Evolutionary conservation across 2,797 vertebrate species (phyloP), one percentile per base, ranked within the genome.

Genomic region (Sciaenops ocellatus): DNA sequence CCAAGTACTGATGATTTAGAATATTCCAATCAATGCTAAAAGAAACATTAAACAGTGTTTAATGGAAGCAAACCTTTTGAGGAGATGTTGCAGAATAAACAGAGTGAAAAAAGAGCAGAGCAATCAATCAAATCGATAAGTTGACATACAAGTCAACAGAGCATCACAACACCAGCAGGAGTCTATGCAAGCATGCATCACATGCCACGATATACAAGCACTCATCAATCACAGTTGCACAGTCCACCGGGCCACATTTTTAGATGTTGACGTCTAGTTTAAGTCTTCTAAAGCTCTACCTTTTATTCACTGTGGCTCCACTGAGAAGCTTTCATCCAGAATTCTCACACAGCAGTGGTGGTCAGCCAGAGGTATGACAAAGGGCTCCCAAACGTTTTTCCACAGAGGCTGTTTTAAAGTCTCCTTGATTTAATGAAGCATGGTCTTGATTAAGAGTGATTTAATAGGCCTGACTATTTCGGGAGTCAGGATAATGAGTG

Each of bases 391-490:
- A 59, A 87, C 22, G 67, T 51, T 84, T 79, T 57, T 69, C 65
- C 73, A 64, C 69, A 50, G 65, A 81, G 82, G 68, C 73, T 11
- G 22, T 75, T 87, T 88, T 78, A 81, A 92, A 88, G 77, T 82
- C 82, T 86, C 73, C 82, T 82, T 86, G 81, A 88, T 93, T 92
- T 90, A 92, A 90, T 91, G 85, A 91, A 85, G 56, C 71, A 28
- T 66, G 86, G 85, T 90, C 86, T 89, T 91, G 90, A 94, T 94
- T 93, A 92, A 90, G 88, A 90, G 71, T 71, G 38, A 83, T 89
- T 91, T 93, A 91, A 93, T 90, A 89, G 91, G 82, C 75, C 79
- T 42, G 81, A 84, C 92, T 93, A 90, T 92, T 94, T 93, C 87
- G 88, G 89, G 90, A 92, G 85, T 82, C 65, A 5, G 80, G 84